Evolutionary conservation across 2,113 vertebrate species (phyloP), one percentile per base, ranked within the genome.

Genomic region (Chloebia gouldiae): DNA sequence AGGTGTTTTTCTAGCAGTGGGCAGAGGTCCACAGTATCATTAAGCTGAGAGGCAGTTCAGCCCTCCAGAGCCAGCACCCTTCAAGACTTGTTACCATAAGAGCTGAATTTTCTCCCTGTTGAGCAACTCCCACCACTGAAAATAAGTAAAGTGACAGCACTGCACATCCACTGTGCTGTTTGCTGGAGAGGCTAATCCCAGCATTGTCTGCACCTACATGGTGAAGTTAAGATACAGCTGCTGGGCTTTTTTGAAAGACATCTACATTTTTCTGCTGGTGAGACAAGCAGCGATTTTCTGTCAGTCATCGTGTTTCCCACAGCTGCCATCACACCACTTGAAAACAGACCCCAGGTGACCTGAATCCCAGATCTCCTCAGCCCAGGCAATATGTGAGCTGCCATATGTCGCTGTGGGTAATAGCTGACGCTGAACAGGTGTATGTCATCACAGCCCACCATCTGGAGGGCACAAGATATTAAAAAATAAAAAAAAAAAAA

Each of bases 291-390:
- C 4, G 17, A 96, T 95, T 97, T 96, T 94, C 88, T 97, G 97
- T 97, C 97, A 97, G 93, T 95, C 94, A 92, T 95, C 56, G 45
- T 91, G 95, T 97, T 98, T 95, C 97, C 97, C 96, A 97, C 96
- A 97, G 97, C 97, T 98, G 97, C 97, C 96, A 96, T 98, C 96
- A 96, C 80, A 97, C 83, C 91, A 94, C 95, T 98, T 98, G 96
- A 97, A 98, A 98, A 97, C 96, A 97, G 93, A 97, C 97, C 97
- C 97, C 97, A 97, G 96, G 97, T 97, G 97, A 98, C 97, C 97
- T 94, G 94, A 71, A 15, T 95, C 96, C 96, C 96, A 86, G 90
- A 61, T 94, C 94, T 91, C 95, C 28, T 81, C 92, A 96, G 95
- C 96, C n/a, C 45, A 96, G 91, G 96, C 97, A 97, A 95, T 95